These are phyloP conservation scores for Eretmocerus hayati DNA, from an alignment of 2,888 invertebrate species.

Conservation along the genomic window DNA sequence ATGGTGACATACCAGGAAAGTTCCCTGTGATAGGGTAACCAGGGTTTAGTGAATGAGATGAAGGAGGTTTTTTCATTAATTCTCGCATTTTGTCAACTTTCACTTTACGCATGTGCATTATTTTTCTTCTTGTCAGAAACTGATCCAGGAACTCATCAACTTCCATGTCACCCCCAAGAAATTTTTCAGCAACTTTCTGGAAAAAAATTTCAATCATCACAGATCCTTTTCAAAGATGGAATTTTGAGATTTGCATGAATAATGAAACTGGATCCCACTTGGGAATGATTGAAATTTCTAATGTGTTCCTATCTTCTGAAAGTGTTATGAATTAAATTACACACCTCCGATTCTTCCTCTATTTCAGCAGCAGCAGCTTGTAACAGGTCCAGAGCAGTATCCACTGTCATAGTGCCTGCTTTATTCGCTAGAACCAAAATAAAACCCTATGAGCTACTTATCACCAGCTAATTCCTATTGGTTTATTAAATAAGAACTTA, in stretches of 20 bases:
- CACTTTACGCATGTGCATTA: constrained; percentile 76
- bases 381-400: constrained; percentile 79
- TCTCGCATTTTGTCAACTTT: constrained; percentile 92
- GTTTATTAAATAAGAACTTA: too few species aligned
- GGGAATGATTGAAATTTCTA: too few species aligned
- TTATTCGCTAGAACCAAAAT: constrained; percentile 70
- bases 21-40: constrained; percentile 42
- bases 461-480: too few species aligned
- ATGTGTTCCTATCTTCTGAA: too few species aligned
- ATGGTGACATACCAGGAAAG: constrained; percentile 47
- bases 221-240: too few species aligned
- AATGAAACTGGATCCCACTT: too few species aligned
- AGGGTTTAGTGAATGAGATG: constrained; percentile 31
- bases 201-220: constrained; percentile 23
- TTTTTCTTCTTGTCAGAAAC: constrained; percentile 68
- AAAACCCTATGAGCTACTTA: too few species aligned
- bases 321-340: too few species aligned
- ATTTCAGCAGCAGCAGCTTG: constrained; percentile 88
- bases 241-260: too few species aligned
- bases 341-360: constrained; percentile 85
- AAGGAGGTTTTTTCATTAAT: constrained; percentile 51
- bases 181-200: constrained; percentile 66
- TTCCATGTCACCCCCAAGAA: constrained; percentile 65
- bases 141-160: constrained; percentile 79
- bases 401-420: constrained; percentile 70